Percentiles rank a stretch among this genome's conserved stretches.
Conservation (phyloP, 2,797 vertebrate genomes). For the Macroramphosus scolopax region DNA sequence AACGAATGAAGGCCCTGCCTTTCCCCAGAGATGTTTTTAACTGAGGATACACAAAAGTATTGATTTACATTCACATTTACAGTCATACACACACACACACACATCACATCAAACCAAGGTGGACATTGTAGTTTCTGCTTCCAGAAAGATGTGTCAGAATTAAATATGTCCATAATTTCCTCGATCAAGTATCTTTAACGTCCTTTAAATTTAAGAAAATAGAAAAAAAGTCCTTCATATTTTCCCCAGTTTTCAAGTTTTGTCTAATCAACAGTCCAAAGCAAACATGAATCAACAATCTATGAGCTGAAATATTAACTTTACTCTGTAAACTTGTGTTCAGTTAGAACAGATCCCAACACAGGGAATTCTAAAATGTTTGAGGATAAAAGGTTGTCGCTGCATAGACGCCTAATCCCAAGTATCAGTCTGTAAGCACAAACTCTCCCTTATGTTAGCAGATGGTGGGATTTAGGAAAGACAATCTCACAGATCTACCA, state of each 20-base stretch:
- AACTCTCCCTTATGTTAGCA: conserved; percentile 35
- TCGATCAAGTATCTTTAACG: too few relatives aligned
- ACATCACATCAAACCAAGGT: too few relatives aligned
- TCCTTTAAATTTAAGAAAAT: too few relatives aligned
- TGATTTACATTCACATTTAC: not conserved
- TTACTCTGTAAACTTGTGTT: not conserved
- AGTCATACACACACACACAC: conserved; percentile 1
- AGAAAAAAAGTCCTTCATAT: too few relatives aligned
- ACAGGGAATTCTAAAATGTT: conserved; percentile 2
- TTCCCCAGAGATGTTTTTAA: conserved; percentile 93
- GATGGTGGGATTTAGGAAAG: conserved; percentile 68
- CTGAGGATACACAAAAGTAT: conserved; percentile 66
- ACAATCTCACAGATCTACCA: conserved; percentile 43
- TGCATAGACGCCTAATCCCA: conserved; percentile 9
- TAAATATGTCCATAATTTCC: too few relatives aligned
- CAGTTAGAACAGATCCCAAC: not conserved
- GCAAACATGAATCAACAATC: not conserved
- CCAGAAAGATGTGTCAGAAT: too few relatives aligned
- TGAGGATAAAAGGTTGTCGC: conserved; percentile 11
- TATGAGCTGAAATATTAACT: too few relatives aligned
- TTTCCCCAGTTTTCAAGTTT: too few relatives aligned
- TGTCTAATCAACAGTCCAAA: not conserved
- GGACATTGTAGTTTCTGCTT: too few relatives aligned
- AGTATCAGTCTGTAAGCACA: conserved; percentile 18
- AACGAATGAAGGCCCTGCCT: conserved; percentile 93